Percentiles rank a stretch among this genome's conserved stretches.
Evolutionary conservation across 2,888 invertebrate genomes (phyloP).

Genomic region (Byasa hedistus): DNA sequence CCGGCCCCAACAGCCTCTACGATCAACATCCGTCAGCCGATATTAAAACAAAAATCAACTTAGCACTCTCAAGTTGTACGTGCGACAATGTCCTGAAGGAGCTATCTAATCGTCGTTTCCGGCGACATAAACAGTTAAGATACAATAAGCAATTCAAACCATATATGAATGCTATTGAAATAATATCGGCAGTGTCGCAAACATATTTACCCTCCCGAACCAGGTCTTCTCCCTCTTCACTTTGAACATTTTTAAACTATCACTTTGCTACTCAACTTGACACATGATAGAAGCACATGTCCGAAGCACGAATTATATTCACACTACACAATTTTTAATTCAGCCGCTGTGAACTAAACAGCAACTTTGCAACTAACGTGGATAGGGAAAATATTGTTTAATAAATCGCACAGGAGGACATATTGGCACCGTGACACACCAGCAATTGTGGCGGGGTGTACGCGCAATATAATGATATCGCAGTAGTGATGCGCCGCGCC

Average conservation of each 20-base stretch:
- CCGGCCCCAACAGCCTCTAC: too few relatives aligned
- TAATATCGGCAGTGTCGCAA: conserved; percentile 19
- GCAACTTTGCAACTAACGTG: conserved; percentile 29
- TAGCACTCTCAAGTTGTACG: too few relatives aligned
- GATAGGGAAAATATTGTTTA: conserved; percentile 38
- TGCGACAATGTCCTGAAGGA: too few relatives aligned
- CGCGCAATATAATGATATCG: conserved; percentile 43
- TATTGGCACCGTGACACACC: conserved; percentile 44
- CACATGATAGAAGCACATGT: too few relatives aligned
- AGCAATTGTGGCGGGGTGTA: conserved; percentile 39
- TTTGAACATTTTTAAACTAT: conserved; percentile 46
- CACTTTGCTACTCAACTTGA: conserved; percentile 3
- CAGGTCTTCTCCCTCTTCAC: conserved; percentile 64
- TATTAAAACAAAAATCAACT: too few relatives aligned
- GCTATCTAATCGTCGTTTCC: too few relatives aligned
- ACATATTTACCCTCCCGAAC: conserved; percentile 58
- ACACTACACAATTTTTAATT: conserved; percentile 32
- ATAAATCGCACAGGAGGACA: conserved; percentile 33
- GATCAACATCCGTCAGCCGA: too few relatives aligned
- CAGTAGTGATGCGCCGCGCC: conserved; percentile 41
- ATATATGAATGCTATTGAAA: neutral
- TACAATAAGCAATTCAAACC: too few relatives aligned
- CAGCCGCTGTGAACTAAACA: conserved; percentile 30
- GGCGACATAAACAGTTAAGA: too few relatives aligned
- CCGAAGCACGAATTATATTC: too few relatives aligned